A percentile compares a stretch with the other conserved stretches of the same genome.
Conservation (phyloP, 2,888 invertebrate species). For the Temnothorax unifasciatus region DNA sequence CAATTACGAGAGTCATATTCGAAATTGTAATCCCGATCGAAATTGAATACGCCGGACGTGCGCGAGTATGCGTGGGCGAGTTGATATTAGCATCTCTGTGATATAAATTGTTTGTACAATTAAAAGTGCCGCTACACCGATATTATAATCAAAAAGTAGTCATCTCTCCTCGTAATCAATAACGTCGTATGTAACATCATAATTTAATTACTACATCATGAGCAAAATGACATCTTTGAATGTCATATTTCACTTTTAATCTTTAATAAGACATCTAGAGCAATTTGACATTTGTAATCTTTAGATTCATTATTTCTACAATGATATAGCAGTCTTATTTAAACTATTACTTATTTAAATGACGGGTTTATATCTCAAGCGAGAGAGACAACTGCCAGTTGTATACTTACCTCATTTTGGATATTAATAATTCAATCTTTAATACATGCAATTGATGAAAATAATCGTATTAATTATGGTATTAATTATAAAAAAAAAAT, state of each 20-base stretch:
- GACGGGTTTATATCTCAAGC: neutral
- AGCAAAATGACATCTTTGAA: constrained; percentile 1
- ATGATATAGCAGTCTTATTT: no score
- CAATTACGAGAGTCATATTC: constrained; percentile 56
- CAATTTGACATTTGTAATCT: neutral
- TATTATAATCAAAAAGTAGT: constrained; percentile 9
- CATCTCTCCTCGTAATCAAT: constrained; percentile 20
- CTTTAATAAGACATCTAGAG: neutral
- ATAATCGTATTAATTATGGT: neutral
- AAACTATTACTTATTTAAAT: neutral
- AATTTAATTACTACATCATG: constrained; percentile 23
- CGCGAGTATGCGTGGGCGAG: constrained; percentile 7
- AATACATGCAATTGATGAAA: neutral
- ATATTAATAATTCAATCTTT: neutral
- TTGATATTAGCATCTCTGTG: constrained; percentile 55
- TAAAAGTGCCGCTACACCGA: constrained; percentile 31
- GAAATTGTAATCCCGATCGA: constrained; percentile 56
- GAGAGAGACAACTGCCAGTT: neutral
- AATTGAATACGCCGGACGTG: constrained; percentile 54
- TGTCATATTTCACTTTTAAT: neutral
- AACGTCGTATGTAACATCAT: neutral
- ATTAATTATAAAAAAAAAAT: neutral
- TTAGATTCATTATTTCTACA: neutral
- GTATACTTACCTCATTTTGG: neutral
- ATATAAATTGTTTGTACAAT: constrained; percentile 57